A percentile compares a stretch with the other conserved stretches of the same genome.
phyloP scores from a whole-genome alignment of 2,888 invertebrate genomes.

The Dasypolia templi region DNA sequence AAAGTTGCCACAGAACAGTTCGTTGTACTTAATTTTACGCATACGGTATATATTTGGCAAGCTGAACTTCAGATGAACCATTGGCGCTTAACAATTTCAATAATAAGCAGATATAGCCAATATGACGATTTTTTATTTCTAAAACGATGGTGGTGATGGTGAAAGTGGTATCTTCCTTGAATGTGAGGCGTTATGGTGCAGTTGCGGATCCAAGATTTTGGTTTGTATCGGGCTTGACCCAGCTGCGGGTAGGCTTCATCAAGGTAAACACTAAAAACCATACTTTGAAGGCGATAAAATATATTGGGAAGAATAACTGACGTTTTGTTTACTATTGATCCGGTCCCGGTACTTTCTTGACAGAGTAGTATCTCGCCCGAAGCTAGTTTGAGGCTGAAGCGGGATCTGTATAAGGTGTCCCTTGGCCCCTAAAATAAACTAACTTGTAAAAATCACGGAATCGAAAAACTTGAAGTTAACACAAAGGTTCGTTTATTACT shows the following conservation, averaged over 20 bases:
- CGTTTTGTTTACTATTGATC: too few relatives aligned
- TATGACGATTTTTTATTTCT: background rate
- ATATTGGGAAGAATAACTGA: too few relatives aligned
- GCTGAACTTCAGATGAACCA: background rate
- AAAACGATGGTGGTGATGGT: background rate
- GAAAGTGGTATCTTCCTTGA: background rate
- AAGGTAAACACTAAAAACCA: background rate
- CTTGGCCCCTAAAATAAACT: too few relatives aligned
- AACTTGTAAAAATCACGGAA: too few relatives aligned
- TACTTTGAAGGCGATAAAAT: too few relatives aligned
- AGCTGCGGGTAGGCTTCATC: background rate
- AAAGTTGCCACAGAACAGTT: constrained; percentile 24
- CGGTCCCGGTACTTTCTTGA: too few relatives aligned
- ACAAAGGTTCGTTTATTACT: too few relatives aligned
- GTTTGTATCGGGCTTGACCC: background rate
- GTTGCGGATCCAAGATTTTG: background rate
- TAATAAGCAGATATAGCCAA: background rate
- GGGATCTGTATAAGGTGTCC: background rate
- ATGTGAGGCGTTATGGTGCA: background rate
- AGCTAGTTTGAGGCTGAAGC: background rate
- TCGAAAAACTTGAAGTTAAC: too few relatives aligned
- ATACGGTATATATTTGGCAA: constrained; percentile 2
- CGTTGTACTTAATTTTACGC: constrained; percentile 23
- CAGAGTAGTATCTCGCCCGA: background rate
- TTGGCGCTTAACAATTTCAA: background rate